These are phyloP conservation scores for Nothoprocta pentlandii DNA, from an alignment of 2,113 vertebrate species.

Conservation along the genomic window DNA sequence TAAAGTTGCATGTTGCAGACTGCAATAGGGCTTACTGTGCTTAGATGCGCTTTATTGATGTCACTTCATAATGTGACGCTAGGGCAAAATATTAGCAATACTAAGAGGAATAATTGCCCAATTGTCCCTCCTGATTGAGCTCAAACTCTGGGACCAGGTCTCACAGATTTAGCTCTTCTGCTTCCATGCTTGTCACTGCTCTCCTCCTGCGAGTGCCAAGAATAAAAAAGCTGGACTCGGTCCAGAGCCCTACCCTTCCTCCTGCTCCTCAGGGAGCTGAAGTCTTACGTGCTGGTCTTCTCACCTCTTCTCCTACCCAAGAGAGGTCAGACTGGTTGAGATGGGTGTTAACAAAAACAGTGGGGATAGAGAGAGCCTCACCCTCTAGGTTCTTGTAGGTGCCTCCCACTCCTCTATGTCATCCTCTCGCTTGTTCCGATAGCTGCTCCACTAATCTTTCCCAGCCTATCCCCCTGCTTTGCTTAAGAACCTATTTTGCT, in stretches of 20 bases:
- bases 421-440: neutral
- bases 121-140: neutral
- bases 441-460: neutral
- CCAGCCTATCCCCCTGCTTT: neutral
- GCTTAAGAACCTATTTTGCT: neutral
- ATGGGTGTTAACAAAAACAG: neutral
- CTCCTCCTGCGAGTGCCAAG: neutral
- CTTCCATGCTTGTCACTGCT: neutral
- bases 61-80: neutral
- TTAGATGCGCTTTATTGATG: neutral
- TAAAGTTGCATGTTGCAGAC: neutral
- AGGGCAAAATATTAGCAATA: neutral
- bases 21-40: neutral
- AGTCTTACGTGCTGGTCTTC: neutral
- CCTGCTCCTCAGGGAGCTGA: neutral
- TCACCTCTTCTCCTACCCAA: neutral
- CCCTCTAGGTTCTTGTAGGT: neutral
- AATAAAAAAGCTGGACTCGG: neutral
- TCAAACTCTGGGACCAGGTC: neutral
- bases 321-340: neutral
- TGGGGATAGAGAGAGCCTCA: neutral
- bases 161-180: neutral
- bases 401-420: neutral
- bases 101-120: neutral
- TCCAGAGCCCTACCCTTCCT: neutral